Conservation (phyloP, 2,113 vertebrate genomes). For the Heterocephalus glaber region DNA sequence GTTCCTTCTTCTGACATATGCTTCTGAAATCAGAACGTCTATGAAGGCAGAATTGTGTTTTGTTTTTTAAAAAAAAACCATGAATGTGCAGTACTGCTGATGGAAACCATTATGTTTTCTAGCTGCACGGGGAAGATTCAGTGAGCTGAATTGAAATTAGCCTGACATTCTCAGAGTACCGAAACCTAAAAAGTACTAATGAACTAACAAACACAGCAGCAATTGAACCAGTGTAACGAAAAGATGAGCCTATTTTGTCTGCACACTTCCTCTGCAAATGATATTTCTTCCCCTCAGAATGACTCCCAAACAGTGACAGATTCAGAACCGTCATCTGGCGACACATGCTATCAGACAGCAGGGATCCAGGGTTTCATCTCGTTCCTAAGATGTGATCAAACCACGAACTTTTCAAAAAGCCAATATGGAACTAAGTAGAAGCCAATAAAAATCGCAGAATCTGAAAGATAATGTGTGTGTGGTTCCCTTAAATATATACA, state of each 20-base stretch:
- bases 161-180: background rate
- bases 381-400: background rate
- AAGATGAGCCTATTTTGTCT: constrained; percentile 2
- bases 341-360: background rate
- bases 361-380: background rate
- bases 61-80: background rate
- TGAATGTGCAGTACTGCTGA: constrained; percentile 41
- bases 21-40: constrained; percentile 45
- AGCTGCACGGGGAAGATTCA: background rate
- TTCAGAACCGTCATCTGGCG: background rate
- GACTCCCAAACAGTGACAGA: background rate
- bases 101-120: constrained; percentile 6
- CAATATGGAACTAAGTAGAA: background rate
- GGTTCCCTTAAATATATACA: background rate
- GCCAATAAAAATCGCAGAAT: background rate
- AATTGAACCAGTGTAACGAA: background rate
- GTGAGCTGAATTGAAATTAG: constrained; percentile 17
- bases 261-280: background rate
- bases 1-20: background rate
- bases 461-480: background rate
- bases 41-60: constrained; percentile 20
- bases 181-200: constrained; percentile 28
- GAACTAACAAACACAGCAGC: background rate
- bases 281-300: background rate
- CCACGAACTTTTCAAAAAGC: background rate